These are phyloP conservation scores for Yoshiicerus persimilis DNA, from an alignment of 1,140 invertebrate genomes.

Conservation along the genomic window DNA sequence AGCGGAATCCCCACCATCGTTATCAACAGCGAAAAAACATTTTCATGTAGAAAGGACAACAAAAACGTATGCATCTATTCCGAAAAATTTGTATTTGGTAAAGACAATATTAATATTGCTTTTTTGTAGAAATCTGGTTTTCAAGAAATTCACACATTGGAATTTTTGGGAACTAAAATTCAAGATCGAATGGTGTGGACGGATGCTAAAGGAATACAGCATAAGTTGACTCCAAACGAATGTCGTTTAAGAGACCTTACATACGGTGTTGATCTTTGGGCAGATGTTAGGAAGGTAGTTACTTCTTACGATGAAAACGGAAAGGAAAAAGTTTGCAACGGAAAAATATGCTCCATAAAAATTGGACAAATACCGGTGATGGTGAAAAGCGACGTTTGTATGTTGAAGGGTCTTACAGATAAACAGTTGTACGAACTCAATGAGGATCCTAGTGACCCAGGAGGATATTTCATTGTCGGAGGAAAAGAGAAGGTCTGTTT, in stretches of 20 bases:
- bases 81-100: not conserved
- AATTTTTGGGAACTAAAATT: not conserved
- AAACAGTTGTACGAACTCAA: conserved; percentile 96
- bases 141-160: not conserved
- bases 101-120: not conserved
- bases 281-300: not conserved
- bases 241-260: conserved; percentile 82
- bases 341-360: not conserved
- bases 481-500: conserved; percentile 85
- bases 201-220: not conserved
- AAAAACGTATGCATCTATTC: not conserved
- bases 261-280: conserved; percentile 95
- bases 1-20: not conserved
- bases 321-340: conserved; percentile 86
- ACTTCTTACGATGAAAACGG: conserved; percentile 87
- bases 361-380: conserved; percentile 98
- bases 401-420: conserved; percentile 82
- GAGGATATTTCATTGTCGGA: conserved; percentile 95
- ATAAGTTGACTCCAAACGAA: conserved; percentile 73
- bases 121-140: not conserved
- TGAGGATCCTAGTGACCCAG: conserved; percentile 97
- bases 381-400: conserved; percentile 93
- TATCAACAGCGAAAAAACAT: not conserved
- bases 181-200: not conserved
- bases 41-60: not conserved